Conservation (phyloP, 1,140 invertebrate species). For the Camponotus pennsylvanicus region DNA sequence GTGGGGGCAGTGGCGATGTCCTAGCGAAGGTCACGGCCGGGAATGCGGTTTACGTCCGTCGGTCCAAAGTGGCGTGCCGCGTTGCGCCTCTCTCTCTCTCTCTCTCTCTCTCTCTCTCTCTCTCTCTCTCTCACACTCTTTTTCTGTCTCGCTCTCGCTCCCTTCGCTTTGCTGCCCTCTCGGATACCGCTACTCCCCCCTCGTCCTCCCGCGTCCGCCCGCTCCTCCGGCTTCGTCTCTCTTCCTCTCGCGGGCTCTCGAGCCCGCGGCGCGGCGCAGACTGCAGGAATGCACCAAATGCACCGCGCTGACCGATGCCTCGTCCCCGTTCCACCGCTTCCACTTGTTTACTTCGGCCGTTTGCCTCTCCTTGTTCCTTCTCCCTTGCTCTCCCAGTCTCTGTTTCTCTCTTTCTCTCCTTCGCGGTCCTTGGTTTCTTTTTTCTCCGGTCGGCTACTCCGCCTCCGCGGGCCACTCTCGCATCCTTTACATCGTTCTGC, state of each 20-base stretch:
- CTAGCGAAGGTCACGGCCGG: constrained; percentile 87
- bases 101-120: constrained; percentile 26
- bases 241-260: constrained; percentile 40
- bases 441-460: constrained; percentile 54
- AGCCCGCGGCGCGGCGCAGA: constrained; percentile 74
- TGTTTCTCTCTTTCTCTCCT: constrained; percentile 5
- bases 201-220: constrained; percentile 16
- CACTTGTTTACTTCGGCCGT: constrained; percentile 82
- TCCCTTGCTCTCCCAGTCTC: constrained; percentile 1
- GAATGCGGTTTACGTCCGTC: constrained; percentile 85
- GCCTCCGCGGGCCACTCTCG: constrained; percentile 53
- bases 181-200: constrained; percentile 64
- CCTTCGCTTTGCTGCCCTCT: constrained; percentile 49
- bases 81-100: constrained; percentile 70
- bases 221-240: constrained; percentile 34
- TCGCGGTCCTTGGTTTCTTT: constrained; percentile 27
- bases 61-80: constrained; percentile 82
- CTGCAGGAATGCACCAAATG: constrained; percentile 83
- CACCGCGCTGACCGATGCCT: constrained; percentile 78
- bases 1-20: constrained; percentile 85
- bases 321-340: constrained; percentile 73
- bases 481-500: constrained; percentile 63
- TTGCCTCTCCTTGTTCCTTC: constrained; percentile 48
- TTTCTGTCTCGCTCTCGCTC: constrained; percentile 45
- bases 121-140: neutral